These are phyloP conservation scores for Nomada fucata DNA, from an alignment of 2,888 invertebrate species.

Conservation along the genomic window DNA sequence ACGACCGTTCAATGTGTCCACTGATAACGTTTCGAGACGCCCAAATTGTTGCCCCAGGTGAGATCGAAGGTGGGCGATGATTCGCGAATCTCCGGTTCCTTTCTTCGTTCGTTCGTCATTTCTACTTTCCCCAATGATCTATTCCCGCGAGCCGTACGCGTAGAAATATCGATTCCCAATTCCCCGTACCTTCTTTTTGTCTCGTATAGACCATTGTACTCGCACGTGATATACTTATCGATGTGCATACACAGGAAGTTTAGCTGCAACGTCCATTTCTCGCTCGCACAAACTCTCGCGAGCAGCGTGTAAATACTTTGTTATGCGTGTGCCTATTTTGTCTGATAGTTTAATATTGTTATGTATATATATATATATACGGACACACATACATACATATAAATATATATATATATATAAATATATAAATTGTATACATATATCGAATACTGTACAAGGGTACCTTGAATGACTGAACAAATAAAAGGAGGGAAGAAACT, in stretches of 20 bases:
- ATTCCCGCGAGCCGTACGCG: not conserved
- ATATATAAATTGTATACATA: slow-evolving; percentile 9
- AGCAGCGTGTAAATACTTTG: slow-evolving; percentile 62
- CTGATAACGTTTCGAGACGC: not conserved
- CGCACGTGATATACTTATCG: slow-evolving; percentile 42
- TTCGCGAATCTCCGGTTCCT: slow-evolving; percentile 5
- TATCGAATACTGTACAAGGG: slow-evolving; percentile 54
- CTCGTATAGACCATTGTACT: slow-evolving; percentile 4
- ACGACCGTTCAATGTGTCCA: too few relatives aligned
- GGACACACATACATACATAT: not conserved
- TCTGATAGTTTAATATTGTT: slow-evolving; percentile 64
- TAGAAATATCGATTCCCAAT: not conserved
- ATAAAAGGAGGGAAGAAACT: not conserved
- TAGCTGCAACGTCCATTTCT: slow-evolving; percentile 62
- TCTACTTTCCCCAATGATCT: not conserved
- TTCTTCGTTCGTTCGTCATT: slow-evolving; percentile 14
- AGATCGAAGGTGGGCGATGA: not conserved
- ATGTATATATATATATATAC: slow-evolving; percentile 45
- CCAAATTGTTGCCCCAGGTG: not conserved
- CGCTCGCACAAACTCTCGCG: slow-evolving; percentile 39
- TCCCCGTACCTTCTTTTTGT: not conserved
- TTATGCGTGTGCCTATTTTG: slow-evolving; percentile 70
- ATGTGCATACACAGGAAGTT: slow-evolving; percentile 51
- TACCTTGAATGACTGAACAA: slow-evolving; percentile 69
- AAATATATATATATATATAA: slow-evolving; percentile 30